phyloP scores from a whole-genome alignment of 2,113 vertebrate species.

The Balaeniceps rex region DNA sequence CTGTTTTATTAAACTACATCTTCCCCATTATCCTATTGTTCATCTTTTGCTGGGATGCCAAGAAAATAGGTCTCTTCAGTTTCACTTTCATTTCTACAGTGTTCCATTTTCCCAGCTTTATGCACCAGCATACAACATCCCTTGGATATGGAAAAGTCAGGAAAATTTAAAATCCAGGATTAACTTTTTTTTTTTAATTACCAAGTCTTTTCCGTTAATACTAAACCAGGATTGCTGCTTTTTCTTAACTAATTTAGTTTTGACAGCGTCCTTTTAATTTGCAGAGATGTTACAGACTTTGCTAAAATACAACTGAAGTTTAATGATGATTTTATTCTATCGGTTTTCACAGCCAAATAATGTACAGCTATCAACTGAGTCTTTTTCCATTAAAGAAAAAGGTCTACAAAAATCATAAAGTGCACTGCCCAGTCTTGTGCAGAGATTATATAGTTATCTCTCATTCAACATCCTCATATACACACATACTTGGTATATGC shows the following conservation, averaged over 20 bases:
- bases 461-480: background rate
- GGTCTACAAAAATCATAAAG: background rate
- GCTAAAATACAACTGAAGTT: background rate
- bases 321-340: background rate
- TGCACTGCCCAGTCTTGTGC: background rate
- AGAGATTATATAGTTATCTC: background rate
- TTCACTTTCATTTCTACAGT: conserved; percentile 24
- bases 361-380: background rate
- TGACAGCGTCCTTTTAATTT: background rate
- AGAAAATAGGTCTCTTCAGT: background rate
- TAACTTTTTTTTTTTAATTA: background rate
- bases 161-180: background rate
- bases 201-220: background rate
- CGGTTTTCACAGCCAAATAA: background rate
- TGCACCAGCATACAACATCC: background rate
- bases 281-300: background rate
- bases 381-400: background rate
- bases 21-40: background rate
- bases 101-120: background rate
- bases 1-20: background rate
- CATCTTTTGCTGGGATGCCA: background rate
- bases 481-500: background rate
- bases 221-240: background rate
- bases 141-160: background rate
- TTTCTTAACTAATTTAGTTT: background rate